A percentile compares a stretch with the other conserved stretches of the same genome.
Conservation (phyloP, 2,797 vertebrate species). For the Setipinna tenuifilis region DNA sequence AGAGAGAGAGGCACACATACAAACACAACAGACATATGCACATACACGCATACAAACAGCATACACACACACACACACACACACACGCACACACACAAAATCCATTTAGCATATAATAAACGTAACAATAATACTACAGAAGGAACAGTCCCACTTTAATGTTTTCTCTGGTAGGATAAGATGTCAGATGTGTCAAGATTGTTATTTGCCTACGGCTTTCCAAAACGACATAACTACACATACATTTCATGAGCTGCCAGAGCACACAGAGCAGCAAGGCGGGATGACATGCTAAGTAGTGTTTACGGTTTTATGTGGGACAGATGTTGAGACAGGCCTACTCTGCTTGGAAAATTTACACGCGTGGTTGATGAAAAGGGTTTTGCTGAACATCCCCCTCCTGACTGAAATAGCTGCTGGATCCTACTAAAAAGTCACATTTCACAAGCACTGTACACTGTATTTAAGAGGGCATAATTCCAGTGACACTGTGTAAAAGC, state of each 20-base stretch:
- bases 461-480: neutral
- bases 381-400: neutral
- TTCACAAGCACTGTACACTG: neutral
- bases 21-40: no score
- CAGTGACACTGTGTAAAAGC: neutral
- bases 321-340: neutral
- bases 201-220: neutral
- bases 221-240: neutral
- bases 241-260: neutral
- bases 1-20: no score
- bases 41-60: no score
- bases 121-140: neutral
- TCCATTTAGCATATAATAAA: constrained; percentile 1
- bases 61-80: no score
- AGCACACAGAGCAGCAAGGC: neutral
- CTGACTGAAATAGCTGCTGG: neutral
- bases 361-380: neutral
- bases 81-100: no score
- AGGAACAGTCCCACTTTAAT: neutral
- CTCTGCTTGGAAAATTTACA: neutral
- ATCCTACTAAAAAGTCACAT: neutral
- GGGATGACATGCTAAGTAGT: neutral
- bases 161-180: neutral
- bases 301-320: neutral
- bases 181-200: neutral